Percentiles rank a stretch among this genome's conserved stretches.
Conservation (phyloP, 2,888 invertebrate genomes). For the Chloromyia formosa region DNA sequence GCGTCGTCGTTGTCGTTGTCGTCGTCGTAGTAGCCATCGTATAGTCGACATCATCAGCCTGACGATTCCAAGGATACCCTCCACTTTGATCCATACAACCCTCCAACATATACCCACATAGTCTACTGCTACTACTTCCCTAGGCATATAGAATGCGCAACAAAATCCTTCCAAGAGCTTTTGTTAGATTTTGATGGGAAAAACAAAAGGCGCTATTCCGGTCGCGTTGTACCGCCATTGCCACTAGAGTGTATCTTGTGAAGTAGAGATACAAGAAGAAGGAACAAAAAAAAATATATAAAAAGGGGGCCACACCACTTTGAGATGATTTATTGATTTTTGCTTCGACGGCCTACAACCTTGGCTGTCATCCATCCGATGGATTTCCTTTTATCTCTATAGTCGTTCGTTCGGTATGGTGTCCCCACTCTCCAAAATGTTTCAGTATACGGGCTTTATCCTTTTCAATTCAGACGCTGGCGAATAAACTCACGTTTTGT, state of each 20-base stretch:
- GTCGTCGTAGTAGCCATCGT: slow-evolving; percentile 35
- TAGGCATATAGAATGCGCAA: slow-evolving; percentile 12
- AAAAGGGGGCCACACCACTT: slow-evolving; percentile 28
- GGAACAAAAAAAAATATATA: slow-evolving; percentile 18
- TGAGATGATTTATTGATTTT: slow-evolving; percentile 51
- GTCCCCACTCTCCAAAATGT: background rate
- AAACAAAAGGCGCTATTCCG: slow-evolving; percentile 37
- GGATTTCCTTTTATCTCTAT: slow-evolving; percentile 17
- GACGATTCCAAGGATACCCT: slow-evolving; percentile 28
- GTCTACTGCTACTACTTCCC: background rate
- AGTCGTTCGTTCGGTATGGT: background rate
- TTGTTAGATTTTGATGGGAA: slow-evolving; percentile 35
- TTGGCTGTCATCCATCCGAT: slow-evolving; percentile 32
- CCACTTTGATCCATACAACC: slow-evolving; percentile 20
- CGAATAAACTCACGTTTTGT: slow-evolving; percentile 10
- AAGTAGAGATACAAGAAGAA: slow-evolving; percentile 37
- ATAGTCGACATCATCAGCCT: slow-evolving; percentile 20
- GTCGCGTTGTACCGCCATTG: slow-evolving; percentile 27
- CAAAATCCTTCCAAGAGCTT: slow-evolving; percentile 22
- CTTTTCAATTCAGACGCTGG: slow-evolving; percentile 29
- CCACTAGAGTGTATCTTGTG: slow-evolving; percentile 2
- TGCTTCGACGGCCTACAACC: slow-evolving; percentile 40
- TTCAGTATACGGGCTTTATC: background rate
- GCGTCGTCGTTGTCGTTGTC: slow-evolving; percentile 29
- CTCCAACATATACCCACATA: background rate